A percentile compares a stretch with the other conserved stretches of the same genome.
Conservation (phyloP, 2,797 vertebrate genomes). For the Notoglanidium macrostoma region DNA sequence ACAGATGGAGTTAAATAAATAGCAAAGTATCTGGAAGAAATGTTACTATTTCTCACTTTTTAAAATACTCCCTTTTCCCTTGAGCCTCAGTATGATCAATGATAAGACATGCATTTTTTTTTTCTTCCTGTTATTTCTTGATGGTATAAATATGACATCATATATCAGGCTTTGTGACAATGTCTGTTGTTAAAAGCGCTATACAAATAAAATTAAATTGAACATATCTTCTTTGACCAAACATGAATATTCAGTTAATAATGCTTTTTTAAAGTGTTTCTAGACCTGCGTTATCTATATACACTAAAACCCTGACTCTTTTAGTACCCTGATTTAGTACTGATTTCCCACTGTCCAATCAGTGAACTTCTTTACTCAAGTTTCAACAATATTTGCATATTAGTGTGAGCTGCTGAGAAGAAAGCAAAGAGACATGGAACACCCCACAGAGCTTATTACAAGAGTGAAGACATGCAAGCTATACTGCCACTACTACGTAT, state of each 20-base stretch:
- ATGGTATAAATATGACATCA: slow-evolving; percentile 42
- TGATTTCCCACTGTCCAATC: not conserved
- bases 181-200: no score
- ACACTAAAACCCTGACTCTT: not conserved
- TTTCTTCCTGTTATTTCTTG: slow-evolving; percentile 36
- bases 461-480: not conserved
- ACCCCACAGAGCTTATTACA: not conserved
- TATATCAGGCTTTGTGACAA: no score
- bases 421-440: not conserved
- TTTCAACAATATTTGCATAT: not conserved
- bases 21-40: slow-evolving; percentile 60
- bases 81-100: slow-evolving; percentile 68
- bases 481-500: not conserved
- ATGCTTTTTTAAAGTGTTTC: not conserved
- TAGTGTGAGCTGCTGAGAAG: not conserved
- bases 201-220: no score
- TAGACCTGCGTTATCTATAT: not conserved
- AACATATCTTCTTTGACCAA: not conserved
- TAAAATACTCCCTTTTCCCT: slow-evolving; percentile 55
- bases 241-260: not conserved
- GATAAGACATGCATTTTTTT: slow-evolving; percentile 55
- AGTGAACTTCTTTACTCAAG: not conserved
- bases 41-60: slow-evolving; percentile 35
- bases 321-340: not conserved
- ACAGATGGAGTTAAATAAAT: slow-evolving; percentile 36